Conservation (phyloP, 2,113 vertebrate genomes). For the Bubo bubo region DNA sequence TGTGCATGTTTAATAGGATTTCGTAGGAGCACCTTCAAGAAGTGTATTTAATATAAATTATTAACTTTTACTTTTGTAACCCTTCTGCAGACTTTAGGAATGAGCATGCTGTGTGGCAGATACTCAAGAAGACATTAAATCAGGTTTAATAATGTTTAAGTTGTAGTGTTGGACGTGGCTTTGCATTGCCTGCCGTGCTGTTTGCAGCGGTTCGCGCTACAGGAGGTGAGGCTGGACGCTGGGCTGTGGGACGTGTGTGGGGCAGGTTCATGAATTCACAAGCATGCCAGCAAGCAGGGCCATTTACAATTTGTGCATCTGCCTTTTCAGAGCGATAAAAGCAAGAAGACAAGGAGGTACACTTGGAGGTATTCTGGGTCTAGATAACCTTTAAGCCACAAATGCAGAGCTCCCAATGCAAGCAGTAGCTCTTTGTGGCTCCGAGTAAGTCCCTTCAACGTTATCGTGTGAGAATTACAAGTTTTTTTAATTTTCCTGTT, state of each 20-base stretch:
- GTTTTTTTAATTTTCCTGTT: constrained; percentile 3
- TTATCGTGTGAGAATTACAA: constrained; percentile 13
- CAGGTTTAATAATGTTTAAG: background rate
- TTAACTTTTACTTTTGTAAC: background rate
- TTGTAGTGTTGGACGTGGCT: background rate
- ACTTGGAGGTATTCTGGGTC: background rate
- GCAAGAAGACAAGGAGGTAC: background rate
- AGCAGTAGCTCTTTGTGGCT: background rate
- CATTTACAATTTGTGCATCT: background rate
- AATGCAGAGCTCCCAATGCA: background rate
- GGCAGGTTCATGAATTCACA: accelerated
- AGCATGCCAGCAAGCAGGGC: accelerated
- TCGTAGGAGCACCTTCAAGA: background rate
- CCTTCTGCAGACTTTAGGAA: background rate
- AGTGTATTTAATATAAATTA: background rate
- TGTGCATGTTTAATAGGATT: background rate
- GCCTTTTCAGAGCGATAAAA: background rate
- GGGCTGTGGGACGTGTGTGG: accelerated
- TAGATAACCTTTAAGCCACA: constrained; percentile 5
- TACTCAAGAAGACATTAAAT: background rate
- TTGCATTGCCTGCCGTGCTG: background rate
- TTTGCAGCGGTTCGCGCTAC: background rate
- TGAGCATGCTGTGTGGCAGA: background rate
- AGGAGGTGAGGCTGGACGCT: accelerated
- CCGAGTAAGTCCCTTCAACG: background rate